Base-by-base conservation (phyloP, 2,888 invertebrate species). In the Bursaphelenchus okinawaensis region DNA sequence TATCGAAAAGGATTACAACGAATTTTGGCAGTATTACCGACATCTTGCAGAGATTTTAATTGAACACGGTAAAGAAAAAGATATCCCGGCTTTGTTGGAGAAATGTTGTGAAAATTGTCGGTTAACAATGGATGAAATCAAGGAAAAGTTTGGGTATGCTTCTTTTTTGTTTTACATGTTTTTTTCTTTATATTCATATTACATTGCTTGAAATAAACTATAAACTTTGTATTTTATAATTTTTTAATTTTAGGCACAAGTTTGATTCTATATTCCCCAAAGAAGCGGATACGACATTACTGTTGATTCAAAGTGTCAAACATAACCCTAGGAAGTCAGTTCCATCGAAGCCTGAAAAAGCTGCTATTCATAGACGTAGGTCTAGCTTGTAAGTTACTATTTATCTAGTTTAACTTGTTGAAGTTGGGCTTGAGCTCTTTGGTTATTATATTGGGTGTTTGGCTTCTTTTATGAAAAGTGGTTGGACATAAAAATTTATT, bases 11-110 rank as follows among this genome's bases (percentile, higher is more conserved):
- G n/a, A 50, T 4, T 59, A 50, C 60, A 20, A 31, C 2, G 55
- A 61, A 40, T 59, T 31, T 29, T 59, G 60, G 60, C 60, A 59
- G 6, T 59, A 50, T 27, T 59, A 59, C 19, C 22, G 51, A 20
- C 19, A 19, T 16, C 40, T 3, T 26, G 60, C 52, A 1, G 60
- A 59, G 52, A 12, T 20, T 1, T 51, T 59, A n/a, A 59, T 59
- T 1, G 29, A 29, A n/a, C 50, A 59, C 19, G 19, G 7, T 1
- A 61, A 22, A 16, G 22, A 31, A n/a, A 50, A 59, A 22, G 51
- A 59, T 8, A 19, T 59, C 7, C 50, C 31, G 4, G 23, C 55
- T 9, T 8, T 59, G 2, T 59, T 59, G 50, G 51, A 61, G 28
- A 59, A 40, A 27, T 59, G 60, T 50, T 9, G 12, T 20, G 9